Evolutionary conservation across 2,888 invertebrate genomes (phyloP).

Genomic region (Epinotia nisella): DNA sequence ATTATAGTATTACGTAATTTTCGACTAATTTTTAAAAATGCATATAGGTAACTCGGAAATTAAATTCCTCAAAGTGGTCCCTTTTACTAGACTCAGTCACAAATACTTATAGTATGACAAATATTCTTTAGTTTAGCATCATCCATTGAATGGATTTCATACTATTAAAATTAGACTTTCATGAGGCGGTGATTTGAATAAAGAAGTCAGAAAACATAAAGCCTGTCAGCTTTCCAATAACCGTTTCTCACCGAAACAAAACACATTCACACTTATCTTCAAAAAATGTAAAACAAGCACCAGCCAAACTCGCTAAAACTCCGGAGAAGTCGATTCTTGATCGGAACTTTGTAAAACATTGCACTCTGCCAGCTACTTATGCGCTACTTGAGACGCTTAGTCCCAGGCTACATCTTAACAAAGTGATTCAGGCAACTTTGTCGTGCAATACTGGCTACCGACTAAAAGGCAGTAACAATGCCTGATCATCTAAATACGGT

Average conservation of each 20-base stretch:
- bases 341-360: constrained; percentile 44
- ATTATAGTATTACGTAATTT: no score
- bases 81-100: no score
- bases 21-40: no score
- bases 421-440: constrained; percentile 45
- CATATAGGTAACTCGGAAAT: no score
- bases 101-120: no score
- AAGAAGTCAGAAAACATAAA: background rate
- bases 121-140: no score
- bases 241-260: background rate
- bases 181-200: background rate
- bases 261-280: background rate
- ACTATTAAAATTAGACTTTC: background rate
- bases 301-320: constrained; percentile 25
- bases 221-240: background rate
- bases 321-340: constrained; percentile 32
- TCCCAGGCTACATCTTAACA: constrained; percentile 43
- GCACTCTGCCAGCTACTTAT: constrained; percentile 43
- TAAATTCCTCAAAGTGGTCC: no score
- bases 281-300: constrained; percentile 1
- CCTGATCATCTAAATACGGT: background rate
- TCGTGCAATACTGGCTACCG: constrained; percentile 30
- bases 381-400: constrained; percentile 43
- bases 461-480: constrained; percentile 18
- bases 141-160: background rate